Evolutionary conservation across 30 jellyfish, hydroid and myxozoan species (phyloP), one percentile per base, ranked within the genome.

Genomic region (Clytia hemisphaerica): DNA sequence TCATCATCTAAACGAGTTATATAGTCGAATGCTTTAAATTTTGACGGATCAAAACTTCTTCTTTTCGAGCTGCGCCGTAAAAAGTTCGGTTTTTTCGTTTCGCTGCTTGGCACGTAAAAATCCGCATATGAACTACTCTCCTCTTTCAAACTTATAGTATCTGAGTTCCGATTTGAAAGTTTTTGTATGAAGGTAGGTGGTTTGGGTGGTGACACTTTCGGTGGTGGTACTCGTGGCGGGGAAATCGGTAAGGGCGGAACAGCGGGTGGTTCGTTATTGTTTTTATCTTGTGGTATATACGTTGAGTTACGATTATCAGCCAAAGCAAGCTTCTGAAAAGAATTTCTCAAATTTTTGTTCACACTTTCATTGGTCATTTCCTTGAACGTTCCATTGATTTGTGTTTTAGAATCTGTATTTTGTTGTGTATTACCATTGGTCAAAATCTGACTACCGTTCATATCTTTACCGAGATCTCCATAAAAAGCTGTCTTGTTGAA

Each of bases 91-190:
- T 35, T 24, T 9, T 16, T 28, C 6, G 79, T 25, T 67, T 69
- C 49, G 30, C 7, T 31, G 0, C 25, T 25, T 6, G 81, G 81
- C 29, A 69, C 81, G 32, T 69, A 69, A 69, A 69, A 44, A 29
- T 69, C 77, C 16, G 81, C 81, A 3, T 69, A 69, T 29, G 12
- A 18, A 36, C 81, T 69, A 45, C 81, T 69, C 29, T 69, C 81
- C 4, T 44, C 81, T 44, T 69, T 69, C 22, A 69, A 32, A 45
- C 67, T 69, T 18, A 45, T 34, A 24, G 73, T 35, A 45, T 69
- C 81, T n/a, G 77, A 28, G 14, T 16, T 30, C n/a, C 22, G 46
- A n/a, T n/a, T n/a, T n/a, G n/a, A n/a, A n/a, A n/a, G n/a, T n/a
- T n/a, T n/a, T n/a, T n/a, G n/a, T n/a, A n/a, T n/a, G n/a, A n/a